Conservation (phyloP, 2,888 invertebrate species). For the Doris montereyensis region DNA sequence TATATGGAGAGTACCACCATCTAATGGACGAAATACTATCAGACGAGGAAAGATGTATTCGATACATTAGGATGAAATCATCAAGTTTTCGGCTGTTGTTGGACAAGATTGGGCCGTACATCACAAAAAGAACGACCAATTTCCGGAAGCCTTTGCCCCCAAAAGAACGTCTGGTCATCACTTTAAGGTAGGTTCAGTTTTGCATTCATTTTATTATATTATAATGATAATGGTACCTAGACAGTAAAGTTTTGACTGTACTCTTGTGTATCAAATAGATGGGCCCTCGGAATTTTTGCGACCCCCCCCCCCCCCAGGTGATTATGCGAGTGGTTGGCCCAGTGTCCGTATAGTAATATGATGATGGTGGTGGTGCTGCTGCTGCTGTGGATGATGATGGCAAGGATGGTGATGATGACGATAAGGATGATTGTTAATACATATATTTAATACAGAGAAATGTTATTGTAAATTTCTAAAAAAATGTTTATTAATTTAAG, state of each 20-base stretch:
- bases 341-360: too few species aligned
- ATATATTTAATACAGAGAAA: not conserved
- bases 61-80: constrained; percentile 13
- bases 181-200: constrained; percentile 8
- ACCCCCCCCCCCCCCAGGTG: too few species aligned
- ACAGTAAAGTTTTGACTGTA: too few species aligned
- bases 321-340: too few species aligned
- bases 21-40: constrained; percentile 2
- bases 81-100: not conserved
- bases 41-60: constrained; percentile 12
- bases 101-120: not conserved
- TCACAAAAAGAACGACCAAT: constrained; percentile 5
- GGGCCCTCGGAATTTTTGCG: too few species aligned
- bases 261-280: too few species aligned
- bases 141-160: constrained; percentile 21
- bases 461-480: not conserved
- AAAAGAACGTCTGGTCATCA: constrained; percentile 22
- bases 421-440: not conserved
- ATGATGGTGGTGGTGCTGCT: too few species aligned
- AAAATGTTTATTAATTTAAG: not conserved
- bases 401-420: not conserved
- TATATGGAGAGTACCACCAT: constrained; percentile 12
- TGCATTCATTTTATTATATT: not conserved
- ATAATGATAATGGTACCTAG: too few species aligned
- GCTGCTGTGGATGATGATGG: too few species aligned